Conservation (phyloP, 2,888 invertebrate species). For the Drosophila monieri region DNA sequence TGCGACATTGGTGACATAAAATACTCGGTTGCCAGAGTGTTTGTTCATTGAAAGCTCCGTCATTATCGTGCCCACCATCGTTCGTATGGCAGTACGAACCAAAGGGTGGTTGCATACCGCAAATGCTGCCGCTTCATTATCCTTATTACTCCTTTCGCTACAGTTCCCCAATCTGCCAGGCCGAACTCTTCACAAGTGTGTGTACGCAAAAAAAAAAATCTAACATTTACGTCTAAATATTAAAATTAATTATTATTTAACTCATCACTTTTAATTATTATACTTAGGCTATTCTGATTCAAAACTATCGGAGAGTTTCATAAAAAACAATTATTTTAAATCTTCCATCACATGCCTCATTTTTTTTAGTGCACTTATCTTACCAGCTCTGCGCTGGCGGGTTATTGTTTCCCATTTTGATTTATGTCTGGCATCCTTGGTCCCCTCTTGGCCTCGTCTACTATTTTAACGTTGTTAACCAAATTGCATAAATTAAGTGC, state of each 20-base stretch:
- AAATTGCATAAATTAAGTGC: slow-evolving; percentile 83
- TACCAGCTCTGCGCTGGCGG: slow-evolving; percentile 19
- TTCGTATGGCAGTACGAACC: slow-evolving; percentile 70
- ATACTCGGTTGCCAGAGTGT: slow-evolving; percentile 1
- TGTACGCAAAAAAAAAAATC: slow-evolving; percentile 6
- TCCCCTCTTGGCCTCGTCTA: slow-evolving; percentile 51
- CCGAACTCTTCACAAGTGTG: slow-evolving; percentile 27
- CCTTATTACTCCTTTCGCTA: slow-evolving; percentile 75
- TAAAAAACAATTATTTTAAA: background rate
- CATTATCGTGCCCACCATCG: slow-evolving; percentile 76
- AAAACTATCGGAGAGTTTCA: background rate
- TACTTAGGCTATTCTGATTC: background rate
- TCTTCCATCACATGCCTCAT: background rate
- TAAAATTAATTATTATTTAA: background rate
- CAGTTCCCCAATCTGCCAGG: slow-evolving; percentile 22
- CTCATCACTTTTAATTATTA: background rate
- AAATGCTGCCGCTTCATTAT: slow-evolving; percentile 65
- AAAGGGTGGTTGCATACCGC: slow-evolving; percentile 55
- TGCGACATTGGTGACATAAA: slow-evolving; percentile 50
- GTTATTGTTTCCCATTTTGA: slow-evolving; percentile 77
- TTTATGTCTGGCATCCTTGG: slow-evolving; percentile 64
- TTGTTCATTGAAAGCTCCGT: slow-evolving; percentile 70
- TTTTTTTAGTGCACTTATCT: slow-evolving; percentile 19
- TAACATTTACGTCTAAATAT: background rate
- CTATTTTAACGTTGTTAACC: slow-evolving; percentile 82